Evolutionary conservation across 2,888 invertebrate species (phyloP), one percentile per base, ranked within the genome.

Genomic region (Acrobasis repandana): DNA sequence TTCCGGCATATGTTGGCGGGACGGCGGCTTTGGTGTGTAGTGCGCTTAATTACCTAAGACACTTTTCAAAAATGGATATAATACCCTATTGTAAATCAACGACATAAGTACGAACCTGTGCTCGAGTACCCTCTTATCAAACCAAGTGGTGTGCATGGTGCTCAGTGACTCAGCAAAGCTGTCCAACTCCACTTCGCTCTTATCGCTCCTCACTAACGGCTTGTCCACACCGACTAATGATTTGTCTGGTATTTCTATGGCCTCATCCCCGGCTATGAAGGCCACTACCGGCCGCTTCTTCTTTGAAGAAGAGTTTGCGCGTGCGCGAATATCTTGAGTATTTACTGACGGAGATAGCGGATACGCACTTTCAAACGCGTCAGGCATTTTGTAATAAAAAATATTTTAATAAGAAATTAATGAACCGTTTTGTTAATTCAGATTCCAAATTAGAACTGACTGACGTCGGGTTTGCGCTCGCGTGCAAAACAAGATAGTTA

Each of bases 331-430:
- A 47, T 93, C 90, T 82, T 92, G 85, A 48, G 93, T 89, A 54
- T 88, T 91, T 59, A 93, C 75, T 33, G 87, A 73, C 33, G 93
- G 92, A 58, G 88, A 80, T 63, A 93, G 79, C 28, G 94, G 94
- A 77, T 94, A 93, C 48, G 91, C 85, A 71, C 86, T 88, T 76
- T 94, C 94, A 71, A 93, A 93, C 50, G 82, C 83, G 82, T 94
- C 93, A 50, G 94, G 94, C 94, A 94, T 94, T 75, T 75, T 81
- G 58, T 64, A 63, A 68, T 58, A 59, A 61, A 58, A 58, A 61
- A 61, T 60, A 36, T 58, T 61, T 58, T 43, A 46, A 62, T 56
- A 63, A 46, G 57, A 62, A 62, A 34, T n/a, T 9, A 5, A 15
- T 46, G 20, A 20, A 36, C 58, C 38, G 20, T 14, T 50, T 49